Conservation (phyloP, 2,797 vertebrate species). For the Menidia menidia region DNA sequence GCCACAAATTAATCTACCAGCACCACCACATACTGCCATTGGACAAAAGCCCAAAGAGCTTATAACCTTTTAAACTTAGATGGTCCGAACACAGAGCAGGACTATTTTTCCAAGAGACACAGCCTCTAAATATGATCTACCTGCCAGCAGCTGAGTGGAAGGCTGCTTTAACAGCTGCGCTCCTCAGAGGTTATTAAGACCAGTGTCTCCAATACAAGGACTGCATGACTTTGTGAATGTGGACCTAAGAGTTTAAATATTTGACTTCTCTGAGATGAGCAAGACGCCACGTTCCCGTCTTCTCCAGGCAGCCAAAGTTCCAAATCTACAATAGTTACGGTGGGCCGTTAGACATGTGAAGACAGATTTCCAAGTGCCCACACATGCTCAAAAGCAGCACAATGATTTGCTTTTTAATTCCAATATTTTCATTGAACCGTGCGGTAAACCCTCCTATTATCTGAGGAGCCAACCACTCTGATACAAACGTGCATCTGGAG, state of each 20-base stretch:
- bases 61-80: no score
- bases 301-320: background rate
- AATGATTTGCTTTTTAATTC: slow-evolving; percentile 30
- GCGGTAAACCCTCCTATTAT: slow-evolving; percentile 49
- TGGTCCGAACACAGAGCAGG: no score
- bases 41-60: no score
- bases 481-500: slow-evolving; percentile 63
- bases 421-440: slow-evolving; percentile 15
- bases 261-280: background rate
- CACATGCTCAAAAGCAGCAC: background rate
- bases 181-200: background rate
- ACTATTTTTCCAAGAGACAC: background rate
- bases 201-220: background rate
- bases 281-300: background rate
- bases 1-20: no score
- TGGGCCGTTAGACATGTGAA: slow-evolving; percentile 2
- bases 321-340: background rate
- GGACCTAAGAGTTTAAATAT: slow-evolving; percentile 10
- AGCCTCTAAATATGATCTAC: background rate
- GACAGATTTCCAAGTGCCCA: background rate
- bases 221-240: background rate
- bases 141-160: background rate
- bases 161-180: slow-evolving; percentile 5
- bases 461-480: slow-evolving; percentile 37
- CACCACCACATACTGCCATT: no score